Conservation (phyloP, 2,797 vertebrate genomes). For the Sebastes taczanowskii region DNA sequence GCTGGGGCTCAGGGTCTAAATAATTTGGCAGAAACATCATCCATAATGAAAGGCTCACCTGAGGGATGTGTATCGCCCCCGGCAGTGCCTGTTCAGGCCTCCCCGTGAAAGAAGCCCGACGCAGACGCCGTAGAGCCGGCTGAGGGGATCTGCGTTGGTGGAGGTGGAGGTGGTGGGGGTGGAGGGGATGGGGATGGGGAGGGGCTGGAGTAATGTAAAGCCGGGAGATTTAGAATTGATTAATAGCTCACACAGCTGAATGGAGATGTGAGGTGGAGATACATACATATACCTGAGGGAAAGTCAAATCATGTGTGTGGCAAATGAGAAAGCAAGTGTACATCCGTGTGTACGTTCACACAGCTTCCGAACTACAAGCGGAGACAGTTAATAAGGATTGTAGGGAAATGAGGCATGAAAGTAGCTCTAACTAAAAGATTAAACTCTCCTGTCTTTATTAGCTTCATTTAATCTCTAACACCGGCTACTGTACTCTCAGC, state of each 20-base stretch:
- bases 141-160: constrained; percentile 42
- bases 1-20: constrained; percentile 78
- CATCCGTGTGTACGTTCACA: not conserved
- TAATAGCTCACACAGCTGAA: constrained; percentile 65
- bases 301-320: constrained; percentile 27
- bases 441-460: constrained; percentile 22
- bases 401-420: constrained; percentile 61
- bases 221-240: constrained; percentile 72
- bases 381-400: constrained; percentile 68
- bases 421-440: constrained; percentile 31
- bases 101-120: constrained; percentile 64
- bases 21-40: constrained; percentile 88
- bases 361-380: constrained; percentile 37
- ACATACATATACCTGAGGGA: constrained; percentile 31
- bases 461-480: constrained; percentile 14
- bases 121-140: constrained; percentile 38
- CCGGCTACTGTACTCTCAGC: not conserved
- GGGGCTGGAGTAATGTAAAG: constrained; percentile 54
- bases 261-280: constrained; percentile 26
- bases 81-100: constrained; percentile 78
- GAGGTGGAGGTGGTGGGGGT: not conserved
- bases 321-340: constrained; percentile 23
- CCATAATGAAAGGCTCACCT: constrained; percentile 87
- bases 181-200: not conserved
- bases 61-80: constrained; percentile 85